phyloP scores from a whole-genome alignment of 2,797 vertebrate species.

The Myotis myotis region DNA sequence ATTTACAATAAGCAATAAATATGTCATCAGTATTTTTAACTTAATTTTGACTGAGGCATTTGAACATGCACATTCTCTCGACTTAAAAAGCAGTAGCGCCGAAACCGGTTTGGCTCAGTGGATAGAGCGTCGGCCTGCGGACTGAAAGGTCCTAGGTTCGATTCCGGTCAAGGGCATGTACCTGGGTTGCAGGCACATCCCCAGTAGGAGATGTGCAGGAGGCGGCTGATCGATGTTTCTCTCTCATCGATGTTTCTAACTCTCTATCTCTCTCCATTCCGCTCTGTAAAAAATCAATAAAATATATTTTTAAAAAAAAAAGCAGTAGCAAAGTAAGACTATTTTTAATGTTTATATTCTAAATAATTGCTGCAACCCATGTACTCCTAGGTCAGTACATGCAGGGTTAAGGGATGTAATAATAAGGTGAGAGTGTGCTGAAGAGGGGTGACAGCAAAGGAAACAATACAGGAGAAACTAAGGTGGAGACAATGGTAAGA shows the following conservation, averaged over 20 bases:
- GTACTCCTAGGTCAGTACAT: neutral
- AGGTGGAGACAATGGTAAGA: neutral
- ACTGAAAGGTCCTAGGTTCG: too few relatives aligned
- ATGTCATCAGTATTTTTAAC: neutral
- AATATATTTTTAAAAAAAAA: too few relatives aligned
- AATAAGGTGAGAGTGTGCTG: neutral
- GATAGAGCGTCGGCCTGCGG: too few relatives aligned
- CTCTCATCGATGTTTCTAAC: too few relatives aligned
- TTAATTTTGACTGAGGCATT: conserved; percentile 16
- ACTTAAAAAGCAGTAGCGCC: neutral
- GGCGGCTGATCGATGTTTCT: too few relatives aligned
- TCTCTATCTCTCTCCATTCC: too few relatives aligned
- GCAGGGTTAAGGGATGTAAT: neutral
- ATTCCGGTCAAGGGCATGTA: too few relatives aligned
- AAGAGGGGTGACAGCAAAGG: neutral
- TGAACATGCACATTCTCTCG: neutral
- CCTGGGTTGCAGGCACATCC: too few relatives aligned
- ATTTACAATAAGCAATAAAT: neutral
- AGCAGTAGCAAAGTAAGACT: neutral
- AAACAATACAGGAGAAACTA: neutral
- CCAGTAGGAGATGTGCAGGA: too few relatives aligned
- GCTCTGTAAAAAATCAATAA: too few relatives aligned
- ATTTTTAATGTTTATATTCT: neutral
- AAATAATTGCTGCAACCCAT: neutral
- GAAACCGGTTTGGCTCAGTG: too few relatives aligned